phyloP scores from a whole-genome alignment of 2,797 vertebrate species.

The Pipistrellus pygmaeus region DNA sequence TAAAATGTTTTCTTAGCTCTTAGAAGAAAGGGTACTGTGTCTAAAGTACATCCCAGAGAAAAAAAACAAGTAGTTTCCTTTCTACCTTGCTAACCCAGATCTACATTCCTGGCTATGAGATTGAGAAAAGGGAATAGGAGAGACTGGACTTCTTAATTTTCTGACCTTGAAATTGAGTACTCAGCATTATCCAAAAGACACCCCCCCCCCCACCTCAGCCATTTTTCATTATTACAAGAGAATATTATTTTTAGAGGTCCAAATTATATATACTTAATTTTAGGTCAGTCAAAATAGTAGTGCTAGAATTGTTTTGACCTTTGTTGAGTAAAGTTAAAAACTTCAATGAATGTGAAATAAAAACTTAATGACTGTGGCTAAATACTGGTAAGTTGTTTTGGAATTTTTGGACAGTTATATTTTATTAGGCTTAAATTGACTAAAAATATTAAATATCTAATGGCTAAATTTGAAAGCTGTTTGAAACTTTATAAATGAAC shows the following conservation, averaged over 20 bases:
- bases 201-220: not conserved
- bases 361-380: not conserved
- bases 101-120: not conserved
- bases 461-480: not conserved
- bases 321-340: constrained; percentile 27
- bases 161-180: not conserved
- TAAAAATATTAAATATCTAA: constrained; percentile 28
- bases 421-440: not conserved
- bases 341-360: not conserved
- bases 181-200: not conserved
- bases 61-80: not conserved
- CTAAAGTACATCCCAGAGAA: not conserved
- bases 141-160: constrained; percentile 11
- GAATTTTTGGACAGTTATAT: not conserved
- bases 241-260: not conserved
- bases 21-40: constrained; percentile 8
- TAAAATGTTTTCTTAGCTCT: constrained; percentile 42
- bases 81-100: not conserved
- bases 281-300: not conserved
- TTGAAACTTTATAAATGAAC: constrained; percentile 43
- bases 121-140: not conserved
- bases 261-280: not conserved
- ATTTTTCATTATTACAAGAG: not conserved
- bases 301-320: constrained; percentile 43
- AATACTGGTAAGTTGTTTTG: not conserved